phyloP scores from a whole-genome alignment of 2,797 vertebrate genomes.

The Karalla daura region DNA sequence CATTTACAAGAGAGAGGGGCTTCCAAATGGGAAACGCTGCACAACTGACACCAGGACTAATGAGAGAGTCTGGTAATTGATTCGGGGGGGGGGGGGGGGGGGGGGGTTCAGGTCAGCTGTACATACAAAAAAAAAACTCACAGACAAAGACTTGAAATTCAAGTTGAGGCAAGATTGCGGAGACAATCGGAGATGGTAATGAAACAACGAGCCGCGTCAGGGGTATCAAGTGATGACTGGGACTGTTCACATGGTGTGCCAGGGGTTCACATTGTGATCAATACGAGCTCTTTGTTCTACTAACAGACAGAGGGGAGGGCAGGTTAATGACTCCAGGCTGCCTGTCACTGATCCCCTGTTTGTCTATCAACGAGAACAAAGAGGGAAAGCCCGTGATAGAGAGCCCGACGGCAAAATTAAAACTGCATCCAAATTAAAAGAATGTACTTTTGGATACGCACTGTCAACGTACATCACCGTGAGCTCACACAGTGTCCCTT shows the following conservation, averaged over 20 bases:
- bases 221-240: conserved; percentile 5
- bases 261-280: conserved; percentile 11
- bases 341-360: conserved; percentile 19
- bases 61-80: conserved; percentile 17
- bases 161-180: neutral
- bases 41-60: conserved; percentile 15
- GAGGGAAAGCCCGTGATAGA: conserved; percentile 8
- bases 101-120: conserved; percentile 1
- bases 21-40: conserved; percentile 19
- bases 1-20: conserved; percentile 17
- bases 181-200: neutral
- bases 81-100: no score
- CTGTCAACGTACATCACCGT: no score
- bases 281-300: conserved; percentile 42
- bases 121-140: neutral
- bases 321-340: conserved; percentile 25
- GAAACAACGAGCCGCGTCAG: conserved; percentile 6
- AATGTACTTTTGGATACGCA: no score
- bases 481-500: conserved; percentile 1
- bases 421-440: conserved; percentile 11
- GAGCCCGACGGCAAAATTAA: conserved; percentile 6
- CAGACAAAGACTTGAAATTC: neutral
- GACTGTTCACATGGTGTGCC: neutral
- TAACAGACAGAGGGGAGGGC: neutral
- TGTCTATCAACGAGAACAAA: conserved; percentile 11